Evolutionary conservation across 2,113 vertebrate genomes (phyloP).

Genomic region (Chaetodon trifascialis): DNA sequence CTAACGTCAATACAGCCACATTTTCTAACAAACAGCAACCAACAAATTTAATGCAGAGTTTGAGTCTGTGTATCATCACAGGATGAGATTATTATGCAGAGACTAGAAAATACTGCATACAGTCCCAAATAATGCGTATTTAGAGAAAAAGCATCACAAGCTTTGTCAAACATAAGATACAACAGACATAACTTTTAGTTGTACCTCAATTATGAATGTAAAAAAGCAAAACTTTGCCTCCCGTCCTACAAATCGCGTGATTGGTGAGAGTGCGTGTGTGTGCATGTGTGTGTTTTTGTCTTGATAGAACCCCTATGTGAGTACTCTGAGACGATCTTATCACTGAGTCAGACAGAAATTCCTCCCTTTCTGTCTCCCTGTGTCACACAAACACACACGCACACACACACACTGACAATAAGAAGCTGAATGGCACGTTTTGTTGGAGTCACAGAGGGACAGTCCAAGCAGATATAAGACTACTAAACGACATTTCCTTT

Average conservation of each 20-base stretch:
- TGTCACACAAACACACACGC: slow-evolving; percentile 19
- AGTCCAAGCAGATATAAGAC: slow-evolving; percentile 45
- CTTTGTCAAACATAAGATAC: not conserved
- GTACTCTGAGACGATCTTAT: slow-evolving; percentile 77
- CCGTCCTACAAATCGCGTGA: slow-evolving; percentile 37
- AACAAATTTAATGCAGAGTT: too few species aligned
- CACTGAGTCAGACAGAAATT: slow-evolving; percentile 73
- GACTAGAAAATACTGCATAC: not conserved
- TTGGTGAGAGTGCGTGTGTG: slow-evolving; percentile 34
- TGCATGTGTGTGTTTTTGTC: slow-evolving; percentile 43
- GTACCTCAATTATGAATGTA: not conserved
- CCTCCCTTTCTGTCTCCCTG: slow-evolving; percentile 57
- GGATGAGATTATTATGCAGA: not conserved
- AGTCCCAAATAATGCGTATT: not conserved
- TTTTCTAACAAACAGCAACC: too few species aligned
- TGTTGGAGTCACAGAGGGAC: slow-evolving; percentile 43
- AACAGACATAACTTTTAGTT: not conserved
- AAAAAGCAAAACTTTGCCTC: slow-evolving; percentile 14
- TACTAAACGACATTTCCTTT: slow-evolving; percentile 58
- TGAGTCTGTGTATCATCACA: not conserved
- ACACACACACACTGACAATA: slow-evolving; percentile 35
- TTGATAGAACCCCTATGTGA: slow-evolving; percentile 77
- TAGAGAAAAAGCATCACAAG: not conserved
- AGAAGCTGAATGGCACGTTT: slow-evolving; percentile 58
- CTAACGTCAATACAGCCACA: not conserved